A percentile compares a stretch with the other conserved stretches of the same genome.
Evolutionary conservation across 2,888 invertebrate genomes (phyloP).

Genomic region (Agrochola lota): DNA sequence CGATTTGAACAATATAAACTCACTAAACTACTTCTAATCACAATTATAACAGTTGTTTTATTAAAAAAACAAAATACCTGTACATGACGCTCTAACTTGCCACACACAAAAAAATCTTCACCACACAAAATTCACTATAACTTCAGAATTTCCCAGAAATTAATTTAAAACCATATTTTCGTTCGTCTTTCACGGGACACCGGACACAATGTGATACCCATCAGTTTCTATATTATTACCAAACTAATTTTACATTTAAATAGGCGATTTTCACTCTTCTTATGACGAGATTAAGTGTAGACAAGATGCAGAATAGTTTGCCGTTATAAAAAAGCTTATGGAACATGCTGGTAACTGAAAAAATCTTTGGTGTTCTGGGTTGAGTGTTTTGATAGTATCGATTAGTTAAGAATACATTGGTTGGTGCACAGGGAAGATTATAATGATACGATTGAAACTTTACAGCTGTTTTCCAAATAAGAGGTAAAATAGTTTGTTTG

Average conservation of each 20-base stretch:
- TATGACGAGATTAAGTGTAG: not conserved
- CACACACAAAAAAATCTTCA: conserved; percentile 8
- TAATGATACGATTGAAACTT: not conserved
- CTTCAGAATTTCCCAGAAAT: conserved; percentile 15
- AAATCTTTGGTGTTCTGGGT: conserved; percentile 34
- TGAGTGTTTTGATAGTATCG: conserved; percentile 22
- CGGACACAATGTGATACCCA: conserved; percentile 51
- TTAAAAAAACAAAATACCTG: conserved; percentile 44
- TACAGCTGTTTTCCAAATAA: not conserved
- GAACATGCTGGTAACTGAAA: conserved; percentile 62
- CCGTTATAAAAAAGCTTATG: conserved; percentile 59
- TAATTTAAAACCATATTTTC: conserved; percentile 35
- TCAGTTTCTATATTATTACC: conserved; percentile 26
- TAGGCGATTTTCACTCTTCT: conserved; percentile 47
- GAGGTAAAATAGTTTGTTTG: too few species aligned
- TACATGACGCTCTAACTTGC: conserved; percentile 40
- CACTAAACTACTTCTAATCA: not conserved
- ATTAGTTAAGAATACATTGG: conserved; percentile 63
- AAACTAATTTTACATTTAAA: not conserved
- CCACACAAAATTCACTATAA: conserved; percentile 31
- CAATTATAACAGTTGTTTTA: not conserved
- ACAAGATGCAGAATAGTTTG: conserved; percentile 13
- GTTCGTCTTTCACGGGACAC: conserved; percentile 50
- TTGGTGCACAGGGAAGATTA: not conserved
- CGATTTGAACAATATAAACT: not conserved